These are phyloP conservation scores for Euspilapteryx auroguttella DNA, from an alignment of 2,888 invertebrate genomes.

Conservation along the genomic window DNA sequence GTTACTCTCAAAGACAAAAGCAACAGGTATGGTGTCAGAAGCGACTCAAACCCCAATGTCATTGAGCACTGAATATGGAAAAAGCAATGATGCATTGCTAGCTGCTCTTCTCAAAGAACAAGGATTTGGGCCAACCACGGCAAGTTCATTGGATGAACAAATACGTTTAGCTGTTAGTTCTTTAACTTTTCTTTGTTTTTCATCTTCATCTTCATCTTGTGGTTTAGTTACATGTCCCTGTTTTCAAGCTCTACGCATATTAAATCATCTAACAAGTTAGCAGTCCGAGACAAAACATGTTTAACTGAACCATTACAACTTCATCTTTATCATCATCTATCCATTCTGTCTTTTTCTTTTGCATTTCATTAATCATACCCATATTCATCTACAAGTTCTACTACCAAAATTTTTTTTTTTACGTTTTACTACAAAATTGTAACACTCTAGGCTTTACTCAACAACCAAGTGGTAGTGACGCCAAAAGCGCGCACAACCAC, in stretches of 20 bases:
- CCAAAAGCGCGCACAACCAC: slow-evolving; percentile 43
- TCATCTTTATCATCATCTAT: no score
- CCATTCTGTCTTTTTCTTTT: no score
- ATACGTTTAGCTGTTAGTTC: slow-evolving; percentile 58
- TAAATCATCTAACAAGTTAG: no score
- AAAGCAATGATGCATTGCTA: slow-evolving; percentile 69
- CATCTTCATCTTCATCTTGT: no score
- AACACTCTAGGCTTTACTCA: slow-evolving; percentile 56
- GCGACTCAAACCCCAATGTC: slow-evolving; percentile 42
- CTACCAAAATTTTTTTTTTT: no score
- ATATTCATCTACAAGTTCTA: no score
- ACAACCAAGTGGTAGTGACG: slow-evolving; percentile 62
- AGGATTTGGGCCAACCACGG: slow-evolving; percentile 73
- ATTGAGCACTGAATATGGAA: slow-evolving; percentile 58
- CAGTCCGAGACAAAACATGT: no score
- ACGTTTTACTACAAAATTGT: no score
- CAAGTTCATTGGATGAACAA: slow-evolving; percentile 63
- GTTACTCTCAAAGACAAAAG: not conserved
- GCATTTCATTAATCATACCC: no score
- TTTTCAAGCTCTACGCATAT: no score
- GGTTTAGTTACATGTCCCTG: no score
- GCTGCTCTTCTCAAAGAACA: slow-evolving; percentile 71
- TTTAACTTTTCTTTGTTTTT: slow-evolving; percentile 12
- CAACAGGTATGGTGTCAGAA: slow-evolving; percentile 33
- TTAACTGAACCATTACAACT: no score